phyloP scores from a whole-genome alignment of 2,888 invertebrate genomes.

The Eubasilissa splendida region DNA sequence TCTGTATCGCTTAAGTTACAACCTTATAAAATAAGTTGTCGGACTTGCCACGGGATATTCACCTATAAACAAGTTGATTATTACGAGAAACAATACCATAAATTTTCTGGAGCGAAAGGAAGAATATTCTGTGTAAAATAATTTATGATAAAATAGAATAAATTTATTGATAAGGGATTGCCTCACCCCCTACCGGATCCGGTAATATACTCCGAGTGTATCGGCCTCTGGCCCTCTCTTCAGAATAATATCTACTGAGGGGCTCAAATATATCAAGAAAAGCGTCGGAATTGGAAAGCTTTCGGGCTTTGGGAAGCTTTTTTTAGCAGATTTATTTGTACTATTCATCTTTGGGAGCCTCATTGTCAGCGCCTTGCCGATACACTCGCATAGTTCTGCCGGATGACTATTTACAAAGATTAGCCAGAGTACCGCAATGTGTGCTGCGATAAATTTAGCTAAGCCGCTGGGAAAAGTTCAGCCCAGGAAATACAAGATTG shows the following conservation, averaged over 20 bases:
- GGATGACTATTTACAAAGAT: conserved; percentile 54
- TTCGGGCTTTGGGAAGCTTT: conserved; percentile 51
- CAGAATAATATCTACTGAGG: conserved; percentile 32
- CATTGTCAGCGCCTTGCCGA: conserved; percentile 53
- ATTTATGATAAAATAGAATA: conserved; percentile 20
- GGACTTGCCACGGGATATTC: not conserved
- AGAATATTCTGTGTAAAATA: conserved; percentile 27
- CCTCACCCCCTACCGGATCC: conserved; percentile 23
- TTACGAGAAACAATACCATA: conserved; percentile 4
- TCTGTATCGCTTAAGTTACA: too few species aligned
- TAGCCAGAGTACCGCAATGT: conserved; percentile 51
- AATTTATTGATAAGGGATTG: conserved; percentile 18
- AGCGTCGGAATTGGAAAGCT: conserved; percentile 43
- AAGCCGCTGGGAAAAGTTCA: conserved; percentile 37
- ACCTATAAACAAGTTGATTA: conserved; percentile 11
- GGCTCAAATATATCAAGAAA: conserved; percentile 46
- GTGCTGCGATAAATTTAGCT: conserved; percentile 55
- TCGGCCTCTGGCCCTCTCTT: conserved; percentile 33
- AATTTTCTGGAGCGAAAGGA: conserved; percentile 1
- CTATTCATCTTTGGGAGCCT: conserved; percentile 55
- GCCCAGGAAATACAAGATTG: conserved; percentile 42
- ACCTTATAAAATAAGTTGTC: too few species aligned
- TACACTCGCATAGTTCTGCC: conserved; percentile 45
- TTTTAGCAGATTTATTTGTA: conserved; percentile 57
- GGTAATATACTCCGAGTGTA: conserved; percentile 31